phyloP scores from a whole-genome alignment of 2,888 invertebrate species.

The Cheilosia variabilis region DNA sequence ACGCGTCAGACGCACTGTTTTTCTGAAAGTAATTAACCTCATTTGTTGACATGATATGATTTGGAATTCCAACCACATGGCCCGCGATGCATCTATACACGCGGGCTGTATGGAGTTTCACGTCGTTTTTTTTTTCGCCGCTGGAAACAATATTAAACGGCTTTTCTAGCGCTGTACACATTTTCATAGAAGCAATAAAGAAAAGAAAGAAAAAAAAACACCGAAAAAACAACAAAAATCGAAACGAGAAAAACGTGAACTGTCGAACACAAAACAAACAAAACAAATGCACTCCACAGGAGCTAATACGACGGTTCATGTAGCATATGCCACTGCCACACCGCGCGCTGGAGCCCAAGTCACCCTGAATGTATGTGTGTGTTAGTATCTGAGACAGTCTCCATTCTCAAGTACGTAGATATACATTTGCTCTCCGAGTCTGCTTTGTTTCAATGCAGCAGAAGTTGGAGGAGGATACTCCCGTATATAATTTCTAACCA shows the following conservation, averaged over 20 bases:
- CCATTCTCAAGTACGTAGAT: constrained; percentile 59
- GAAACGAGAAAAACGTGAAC: constrained; percentile 38
- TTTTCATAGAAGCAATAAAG: constrained; percentile 60
- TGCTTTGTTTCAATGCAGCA: constrained; percentile 60
- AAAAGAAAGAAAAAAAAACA: constrained; percentile 18
- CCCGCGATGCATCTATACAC: constrained; percentile 36
- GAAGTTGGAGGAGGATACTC: constrained; percentile 34
- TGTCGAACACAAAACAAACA: constrained; percentile 63
- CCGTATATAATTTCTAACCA: constrained; percentile 43
- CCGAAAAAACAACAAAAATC: constrained; percentile 21
- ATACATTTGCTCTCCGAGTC: constrained; percentile 44
- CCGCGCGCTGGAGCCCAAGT: not conserved
- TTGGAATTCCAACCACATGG: constrained; percentile 70
- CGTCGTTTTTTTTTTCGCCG: constrained; percentile 29
- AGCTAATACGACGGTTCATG: constrained; percentile 52
- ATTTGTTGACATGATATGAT: constrained; percentile 74
- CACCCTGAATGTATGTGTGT: constrained; percentile 15
- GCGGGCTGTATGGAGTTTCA: constrained; percentile 35
- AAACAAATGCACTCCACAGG: constrained; percentile 59
- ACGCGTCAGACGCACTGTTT: constrained; percentile 47
- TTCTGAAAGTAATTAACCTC: constrained; percentile 69
- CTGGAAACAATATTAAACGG: constrained; percentile 47
- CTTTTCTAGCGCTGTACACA: constrained; percentile 19
- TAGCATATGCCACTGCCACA: constrained; percentile 20
- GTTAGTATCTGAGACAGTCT: constrained; percentile 30